Conservation (phyloP, 2,113 vertebrate species). For the Paramormyrops kingsleyae region DNA sequence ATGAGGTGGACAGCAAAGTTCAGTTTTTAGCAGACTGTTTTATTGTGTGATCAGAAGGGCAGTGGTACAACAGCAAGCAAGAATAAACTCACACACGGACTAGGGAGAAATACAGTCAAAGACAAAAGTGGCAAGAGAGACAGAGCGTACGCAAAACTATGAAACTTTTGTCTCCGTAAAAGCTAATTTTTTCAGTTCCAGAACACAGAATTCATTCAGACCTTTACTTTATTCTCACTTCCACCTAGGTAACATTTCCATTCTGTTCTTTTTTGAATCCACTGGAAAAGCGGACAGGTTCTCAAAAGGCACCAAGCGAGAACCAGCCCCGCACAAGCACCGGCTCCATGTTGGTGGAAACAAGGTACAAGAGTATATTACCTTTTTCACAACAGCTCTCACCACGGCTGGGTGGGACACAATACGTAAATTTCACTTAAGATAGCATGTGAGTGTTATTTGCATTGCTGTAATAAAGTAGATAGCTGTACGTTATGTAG, state of each 20-base stretch:
- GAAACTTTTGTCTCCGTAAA: background rate
- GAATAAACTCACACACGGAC: background rate
- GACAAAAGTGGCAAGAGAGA: background rate
- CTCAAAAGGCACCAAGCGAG: background rate
- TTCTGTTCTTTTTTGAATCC: background rate
- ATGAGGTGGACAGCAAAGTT: background rate
- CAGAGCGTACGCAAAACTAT: background rate
- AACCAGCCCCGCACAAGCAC: background rate
- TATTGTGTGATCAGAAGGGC: background rate
- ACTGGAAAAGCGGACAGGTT: background rate
- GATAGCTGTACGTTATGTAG: no score
- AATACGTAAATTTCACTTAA: no score
- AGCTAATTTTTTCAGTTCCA: background rate
- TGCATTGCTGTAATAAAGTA: no score
- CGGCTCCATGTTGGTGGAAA: background rate
- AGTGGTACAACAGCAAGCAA: background rate
- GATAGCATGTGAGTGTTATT: no score
- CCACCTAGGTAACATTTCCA: background rate
- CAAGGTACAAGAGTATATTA: background rate
- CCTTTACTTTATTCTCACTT: background rate
- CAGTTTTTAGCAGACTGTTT: background rate
- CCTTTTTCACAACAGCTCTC: no score
- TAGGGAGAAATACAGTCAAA: background rate
- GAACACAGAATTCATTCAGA: background rate
- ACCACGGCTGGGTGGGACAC: no score